Percentiles rank a stretch among this genome's conserved stretches.
Evolutionary conservation across 2,888 invertebrate species (phyloP).

Genomic region (Trachelus stipa): DNA sequence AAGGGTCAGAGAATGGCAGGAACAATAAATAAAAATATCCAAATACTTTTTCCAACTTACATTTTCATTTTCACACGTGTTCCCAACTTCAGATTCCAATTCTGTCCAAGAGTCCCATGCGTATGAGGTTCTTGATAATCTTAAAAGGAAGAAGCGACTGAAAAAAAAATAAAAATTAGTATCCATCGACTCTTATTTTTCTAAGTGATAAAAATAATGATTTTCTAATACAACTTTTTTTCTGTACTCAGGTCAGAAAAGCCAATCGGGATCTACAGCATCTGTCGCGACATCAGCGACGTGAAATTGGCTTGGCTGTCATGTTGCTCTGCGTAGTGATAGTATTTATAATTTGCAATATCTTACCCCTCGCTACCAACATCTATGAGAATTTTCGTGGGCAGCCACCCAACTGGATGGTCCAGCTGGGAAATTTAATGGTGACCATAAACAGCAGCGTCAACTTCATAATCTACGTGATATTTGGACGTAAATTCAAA

Average conservation of each 20-base stretch:
- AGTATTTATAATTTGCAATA: slow-evolving; percentile 94
- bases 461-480: slow-evolving; percentile 97
- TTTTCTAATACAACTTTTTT: neutral
- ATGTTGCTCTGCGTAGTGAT: slow-evolving; percentile 95
- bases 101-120: too few relatives aligned
- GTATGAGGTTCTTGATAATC: too few relatives aligned
- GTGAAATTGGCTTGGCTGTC: slow-evolving; percentile 93
- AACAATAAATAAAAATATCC: too few relatives aligned
- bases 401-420: slow-evolving; percentile 76
- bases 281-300: slow-evolving; percentile 87
- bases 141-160: too few relatives aligned
- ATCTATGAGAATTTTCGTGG: slow-evolving; percentile 84
- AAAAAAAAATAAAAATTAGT: too few relatives aligned
- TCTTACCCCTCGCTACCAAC: slow-evolving; percentile 87
- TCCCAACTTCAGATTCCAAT: too few relatives aligned
- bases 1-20: too few relatives aligned
- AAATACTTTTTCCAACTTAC: too few relatives aligned
- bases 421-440: slow-evolving; percentile 88
- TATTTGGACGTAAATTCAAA: slow-evolving; percentile 97
- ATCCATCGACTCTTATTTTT: neutral
- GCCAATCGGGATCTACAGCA: slow-evolving; percentile 92
- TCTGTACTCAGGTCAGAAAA: slow-evolving; percentile 76
- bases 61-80: too few relatives aligned
- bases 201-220: neutral
- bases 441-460: slow-evolving; percentile 98